Percentiles rank a stretch among this genome's conserved stretches.
phyloP scores from a whole-genome alignment of 1,140 invertebrate genomes.

The Phortica variegata region DNA sequence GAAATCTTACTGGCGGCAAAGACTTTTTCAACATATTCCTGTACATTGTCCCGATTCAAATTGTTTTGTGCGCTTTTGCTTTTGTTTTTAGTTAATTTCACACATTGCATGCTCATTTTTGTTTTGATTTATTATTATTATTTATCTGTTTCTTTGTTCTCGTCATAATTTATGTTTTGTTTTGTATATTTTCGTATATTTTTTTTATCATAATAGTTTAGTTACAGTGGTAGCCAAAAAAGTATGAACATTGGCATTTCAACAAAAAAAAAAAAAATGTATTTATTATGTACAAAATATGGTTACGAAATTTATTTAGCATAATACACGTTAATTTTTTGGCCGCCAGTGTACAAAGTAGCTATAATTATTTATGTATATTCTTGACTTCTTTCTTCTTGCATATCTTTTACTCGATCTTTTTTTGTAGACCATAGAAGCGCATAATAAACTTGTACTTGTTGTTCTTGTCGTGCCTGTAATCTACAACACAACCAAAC shows the following conservation, averaged over 20 bases:
- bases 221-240: too few relatives aligned
- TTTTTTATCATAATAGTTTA: conserved; percentile 5
- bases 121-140: conserved; percentile 14
- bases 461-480: conserved; percentile 36
- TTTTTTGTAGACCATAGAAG: conserved; percentile 49
- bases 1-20: conserved; percentile 26
- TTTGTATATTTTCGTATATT: conserved; percentile 9
- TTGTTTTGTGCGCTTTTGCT: conserved; percentile 8
- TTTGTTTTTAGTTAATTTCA: conserved; percentile 8
- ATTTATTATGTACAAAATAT: too few relatives aligned
- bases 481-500: conserved; percentile 14
- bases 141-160: conserved; percentile 15
- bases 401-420: conserved; percentile 18
- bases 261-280: conserved; percentile 12
- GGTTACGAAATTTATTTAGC: conserved; percentile 20
- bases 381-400: conserved; percentile 26
- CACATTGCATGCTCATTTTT: conserved; percentile 24
- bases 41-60: too few relatives aligned
- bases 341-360: too few relatives aligned
- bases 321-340: conserved; percentile 19
- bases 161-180: conserved; percentile 15
- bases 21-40: conserved; percentile 15
- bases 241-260: too few relatives aligned
- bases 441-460: conserved; percentile 40
- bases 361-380: conserved; percentile 21